Conservation (phyloP, 2,888 invertebrate genomes). For the Nycteola revayana region DNA sequence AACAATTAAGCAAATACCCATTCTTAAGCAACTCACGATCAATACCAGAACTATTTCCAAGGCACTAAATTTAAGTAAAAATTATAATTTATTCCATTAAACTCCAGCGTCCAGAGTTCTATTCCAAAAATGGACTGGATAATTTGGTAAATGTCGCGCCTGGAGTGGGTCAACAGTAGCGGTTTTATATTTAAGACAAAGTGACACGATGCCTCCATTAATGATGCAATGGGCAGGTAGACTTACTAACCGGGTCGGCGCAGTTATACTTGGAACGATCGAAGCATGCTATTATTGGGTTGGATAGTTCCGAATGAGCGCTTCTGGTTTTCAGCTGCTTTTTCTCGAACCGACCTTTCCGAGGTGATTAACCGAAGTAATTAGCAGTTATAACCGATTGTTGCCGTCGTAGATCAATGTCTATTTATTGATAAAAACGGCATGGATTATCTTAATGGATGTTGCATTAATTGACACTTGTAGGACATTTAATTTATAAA, state of each 20-base stretch:
- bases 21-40: no score
- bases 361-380: slow-evolving; percentile 34
- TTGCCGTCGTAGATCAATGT: slow-evolving; percentile 27
- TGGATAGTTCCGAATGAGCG: slow-evolving; percentile 58
- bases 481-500: slow-evolving; percentile 27
- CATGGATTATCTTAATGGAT: slow-evolving; percentile 28
- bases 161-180: slow-evolving; percentile 60
- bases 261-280: slow-evolving; percentile 72
- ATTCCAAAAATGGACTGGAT: slow-evolving; percentile 40
- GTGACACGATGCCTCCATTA: slow-evolving; percentile 68
- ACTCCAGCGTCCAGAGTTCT: slow-evolving; percentile 23
- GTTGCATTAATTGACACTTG: slow-evolving; percentile 25
- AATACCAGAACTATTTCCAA: slow-evolving; percentile 15
- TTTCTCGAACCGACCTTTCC: slow-evolving; percentile 17
- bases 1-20: no score
- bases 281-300: slow-evolving; percentile 73
- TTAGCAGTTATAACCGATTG: slow-evolving; percentile 38
- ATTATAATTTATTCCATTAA: slow-evolving; percentile 37
- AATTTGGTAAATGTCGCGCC: slow-evolving; percentile 57
- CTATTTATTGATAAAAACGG: slow-evolving; percentile 33
- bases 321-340: slow-evolving; percentile 56
- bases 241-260: slow-evolving; percentile 60
- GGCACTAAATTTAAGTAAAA: slow-evolving; percentile 23
- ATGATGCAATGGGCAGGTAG: slow-evolving; percentile 66
- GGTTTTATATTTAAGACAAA: slow-evolving; percentile 71